A percentile compares a stretch with the other conserved stretches of the same genome.
Conservation (phyloP, 2,113 vertebrate genomes). For the Girardinichthys multiradiatus region DNA sequence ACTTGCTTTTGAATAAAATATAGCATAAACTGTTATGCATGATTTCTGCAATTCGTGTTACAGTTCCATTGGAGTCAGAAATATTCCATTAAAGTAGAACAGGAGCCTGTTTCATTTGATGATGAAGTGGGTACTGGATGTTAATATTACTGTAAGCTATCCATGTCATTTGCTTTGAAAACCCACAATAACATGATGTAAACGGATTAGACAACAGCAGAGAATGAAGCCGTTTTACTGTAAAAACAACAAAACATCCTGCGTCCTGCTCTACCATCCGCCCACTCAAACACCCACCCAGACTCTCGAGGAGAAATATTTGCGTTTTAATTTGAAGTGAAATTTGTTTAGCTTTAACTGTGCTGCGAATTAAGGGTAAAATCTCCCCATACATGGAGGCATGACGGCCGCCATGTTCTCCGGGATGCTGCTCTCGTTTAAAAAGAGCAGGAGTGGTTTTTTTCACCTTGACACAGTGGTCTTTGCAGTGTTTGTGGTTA, state of each 20-base stretch:
- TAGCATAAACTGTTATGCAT: background rate
- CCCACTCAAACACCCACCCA: too few relatives aligned
- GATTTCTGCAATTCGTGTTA: background rate
- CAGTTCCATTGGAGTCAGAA: background rate
- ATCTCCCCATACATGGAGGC: too few relatives aligned
- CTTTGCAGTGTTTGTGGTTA: constrained; percentile 2
- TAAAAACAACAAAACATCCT: background rate
- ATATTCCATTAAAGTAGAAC: background rate
- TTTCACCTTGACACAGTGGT: constrained; percentile 19
- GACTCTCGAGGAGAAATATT: too few relatives aligned
- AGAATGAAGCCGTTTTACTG: background rate
- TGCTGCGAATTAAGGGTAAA: too few relatives aligned
- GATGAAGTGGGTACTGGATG: too few relatives aligned
- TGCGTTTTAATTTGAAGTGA: too few relatives aligned
- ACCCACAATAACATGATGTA: background rate
- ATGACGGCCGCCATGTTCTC: background rate
- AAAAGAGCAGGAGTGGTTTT: background rate
- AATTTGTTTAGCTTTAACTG: too few relatives aligned
- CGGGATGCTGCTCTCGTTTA: too few relatives aligned
- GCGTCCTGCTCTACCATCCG: too few relatives aligned
- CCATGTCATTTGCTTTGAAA: too few relatives aligned
- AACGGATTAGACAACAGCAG: background rate
- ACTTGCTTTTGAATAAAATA: background rate
- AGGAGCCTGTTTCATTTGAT: too few relatives aligned
- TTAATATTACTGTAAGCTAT: too few relatives aligned